Evolutionary conservation across 2,113 vertebrate species (phyloP).

Genomic region (Patagioenas fasciata): DNA sequence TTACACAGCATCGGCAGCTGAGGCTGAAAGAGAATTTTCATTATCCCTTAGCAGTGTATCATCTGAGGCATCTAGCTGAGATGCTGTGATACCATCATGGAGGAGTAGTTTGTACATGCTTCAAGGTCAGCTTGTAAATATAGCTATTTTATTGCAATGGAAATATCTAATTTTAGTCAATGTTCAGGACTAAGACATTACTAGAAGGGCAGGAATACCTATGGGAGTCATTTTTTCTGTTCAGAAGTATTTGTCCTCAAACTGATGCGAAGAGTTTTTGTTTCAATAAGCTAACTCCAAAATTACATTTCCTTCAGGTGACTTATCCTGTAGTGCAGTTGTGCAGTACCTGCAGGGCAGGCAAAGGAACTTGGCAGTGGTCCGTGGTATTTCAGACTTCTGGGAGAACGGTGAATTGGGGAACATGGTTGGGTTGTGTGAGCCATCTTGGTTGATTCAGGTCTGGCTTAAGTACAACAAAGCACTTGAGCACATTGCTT

Average conservation of each 20-base stretch:
- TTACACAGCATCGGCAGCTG: not conserved
- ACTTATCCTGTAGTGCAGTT: not conserved
- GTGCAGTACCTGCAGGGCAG: not conserved
- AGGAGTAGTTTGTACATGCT: not conserved
- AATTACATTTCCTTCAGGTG: not conserved
- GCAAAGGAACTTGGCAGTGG: not conserved
- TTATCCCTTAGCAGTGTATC: not conserved
- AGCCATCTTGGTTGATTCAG: not conserved
- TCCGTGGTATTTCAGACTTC: not conserved
- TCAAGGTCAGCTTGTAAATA: conserved; percentile 5
- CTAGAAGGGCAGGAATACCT: not conserved
- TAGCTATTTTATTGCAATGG: not conserved
- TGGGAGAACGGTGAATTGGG: not conserved
- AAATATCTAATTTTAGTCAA: not conserved
- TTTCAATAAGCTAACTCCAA: not conserved
- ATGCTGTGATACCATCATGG: not conserved
- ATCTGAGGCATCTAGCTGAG: not conserved
- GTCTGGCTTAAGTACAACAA: not conserved
- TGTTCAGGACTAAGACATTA: not conserved
- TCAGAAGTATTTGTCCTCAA: not conserved
- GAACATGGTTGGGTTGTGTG: not conserved
- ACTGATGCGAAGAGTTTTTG: not conserved
- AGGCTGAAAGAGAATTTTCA: not conserved
- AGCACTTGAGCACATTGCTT: not conserved
- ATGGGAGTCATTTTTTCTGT: not conserved